phyloP scores from a whole-genome alignment of 1,140 invertebrate genomes.

The Drosophila kohkoa region DNA sequence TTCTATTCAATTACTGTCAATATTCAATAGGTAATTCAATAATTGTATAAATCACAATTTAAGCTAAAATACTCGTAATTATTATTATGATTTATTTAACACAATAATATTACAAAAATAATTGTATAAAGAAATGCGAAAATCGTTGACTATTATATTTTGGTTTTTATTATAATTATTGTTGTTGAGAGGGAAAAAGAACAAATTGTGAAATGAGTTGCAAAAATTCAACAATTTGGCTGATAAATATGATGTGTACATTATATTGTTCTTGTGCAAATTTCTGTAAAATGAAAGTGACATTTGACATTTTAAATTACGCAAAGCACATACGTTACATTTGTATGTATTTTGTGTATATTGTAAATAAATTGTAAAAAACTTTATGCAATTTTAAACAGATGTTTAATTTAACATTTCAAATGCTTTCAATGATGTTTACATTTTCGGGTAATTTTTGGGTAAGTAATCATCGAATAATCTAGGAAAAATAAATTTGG shows the following conservation, averaged over 20 bases:
- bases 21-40: neutral
- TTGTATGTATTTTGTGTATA: slow-evolving; percentile 16
- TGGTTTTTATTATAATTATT: slow-evolving; percentile 1
- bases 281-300: slow-evolving; percentile 9
- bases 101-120: neutral
- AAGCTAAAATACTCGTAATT: neutral
- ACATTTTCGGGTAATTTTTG: no score
- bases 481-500: no score
- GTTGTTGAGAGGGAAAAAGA: neutral
- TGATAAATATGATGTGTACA: slow-evolving; percentile 10
- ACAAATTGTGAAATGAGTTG: slow-evolving; percentile 13
- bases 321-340: slow-evolving; percentile 12
- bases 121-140: neutral
- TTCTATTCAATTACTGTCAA: neutral
- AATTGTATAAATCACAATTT: neutral
- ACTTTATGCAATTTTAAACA: slow-evolving; percentile 29
- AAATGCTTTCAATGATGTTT: no score
- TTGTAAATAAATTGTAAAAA: slow-evolving; percentile 50
- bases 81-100: neutral
- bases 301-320: slow-evolving; percentile 4
- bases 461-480: no score
- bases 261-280: slow-evolving; percentile 1
- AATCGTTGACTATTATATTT: neutral
- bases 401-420: neutral
- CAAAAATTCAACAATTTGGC: neutral